phyloP scores from a whole-genome alignment of 2,797 vertebrate species.

The Hozukius guyotensis region DNA sequence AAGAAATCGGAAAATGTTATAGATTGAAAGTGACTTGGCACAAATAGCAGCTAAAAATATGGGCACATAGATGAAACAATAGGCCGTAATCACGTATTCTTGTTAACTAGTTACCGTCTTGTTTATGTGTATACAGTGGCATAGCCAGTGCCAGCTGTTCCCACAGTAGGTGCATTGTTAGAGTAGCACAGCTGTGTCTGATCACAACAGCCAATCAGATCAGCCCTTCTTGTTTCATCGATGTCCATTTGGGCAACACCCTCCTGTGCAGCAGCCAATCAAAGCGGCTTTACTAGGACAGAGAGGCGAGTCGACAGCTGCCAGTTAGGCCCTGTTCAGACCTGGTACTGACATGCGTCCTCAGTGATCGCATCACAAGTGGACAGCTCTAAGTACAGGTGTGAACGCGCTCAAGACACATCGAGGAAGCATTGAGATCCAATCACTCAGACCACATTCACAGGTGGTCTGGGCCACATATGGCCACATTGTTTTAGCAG shows the following conservation, averaged over 20 bases:
- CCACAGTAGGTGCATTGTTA: conserved; percentile 57
- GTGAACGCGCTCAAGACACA: neutral
- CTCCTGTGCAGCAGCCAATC: conserved; percentile 16
- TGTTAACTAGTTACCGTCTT: conserved; percentile 8
- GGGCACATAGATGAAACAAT: conserved; percentile 1
- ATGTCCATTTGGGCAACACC: neutral
- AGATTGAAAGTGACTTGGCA: neutral
- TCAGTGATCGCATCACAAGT: neutral
- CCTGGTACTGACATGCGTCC: neutral
- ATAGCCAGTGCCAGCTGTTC: conserved; percentile 25
- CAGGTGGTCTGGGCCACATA: no score
- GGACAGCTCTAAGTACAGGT: neutral
- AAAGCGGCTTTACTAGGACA: conserved; percentile 16
- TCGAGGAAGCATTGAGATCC: no score
- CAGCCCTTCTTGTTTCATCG: neutral
- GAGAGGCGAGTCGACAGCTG: conserved; percentile 8
- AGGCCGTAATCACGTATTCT: neutral
- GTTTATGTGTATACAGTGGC: conserved; percentile 18
- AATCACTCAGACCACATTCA: no score
- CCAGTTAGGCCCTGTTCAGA: neutral
- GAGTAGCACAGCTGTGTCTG: conserved; percentile 50
- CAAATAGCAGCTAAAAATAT: neutral
- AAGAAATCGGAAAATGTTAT: neutral
- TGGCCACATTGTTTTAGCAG: no score
- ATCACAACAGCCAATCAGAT: conserved; percentile 51